Evolutionary conservation across 2,888 invertebrate species (phyloP).

Genomic region (Tethea ocularis): DNA sequence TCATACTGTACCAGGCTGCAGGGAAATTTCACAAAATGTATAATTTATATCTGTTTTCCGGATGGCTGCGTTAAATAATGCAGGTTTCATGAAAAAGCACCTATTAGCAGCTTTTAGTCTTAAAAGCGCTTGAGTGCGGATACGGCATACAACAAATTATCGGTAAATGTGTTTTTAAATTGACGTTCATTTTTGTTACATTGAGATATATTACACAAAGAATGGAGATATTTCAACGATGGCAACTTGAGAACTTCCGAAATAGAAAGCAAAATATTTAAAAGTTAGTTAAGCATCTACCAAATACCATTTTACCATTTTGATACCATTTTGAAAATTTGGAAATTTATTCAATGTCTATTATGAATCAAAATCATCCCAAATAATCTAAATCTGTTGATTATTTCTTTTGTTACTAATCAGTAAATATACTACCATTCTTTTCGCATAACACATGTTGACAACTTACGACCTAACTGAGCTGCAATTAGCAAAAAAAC

Average conservation of each 20-base stretch:
- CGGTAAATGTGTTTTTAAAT: constrained; percentile 26
- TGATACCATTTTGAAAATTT: no score
- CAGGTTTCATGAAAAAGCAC: constrained; percentile 43
- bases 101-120: constrained; percentile 50
- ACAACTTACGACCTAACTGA: no score
- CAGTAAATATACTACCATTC: no score
- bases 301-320: no score
- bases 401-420: no score
- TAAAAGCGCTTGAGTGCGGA: constrained; percentile 43
- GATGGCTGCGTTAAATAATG: constrained; percentile 58
- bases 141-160: constrained; percentile 12
- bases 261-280: neutral
- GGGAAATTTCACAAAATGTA: constrained; percentile 39
- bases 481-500: no score
- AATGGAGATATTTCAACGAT: neutral
- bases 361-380: no score
- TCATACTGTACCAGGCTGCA: constrained; percentile 3
- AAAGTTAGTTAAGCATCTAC: no score
- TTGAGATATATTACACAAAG: neutral
- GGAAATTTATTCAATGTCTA: no score
- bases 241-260: neutral
- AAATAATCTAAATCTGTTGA: no score
- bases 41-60: constrained; percentile 60
- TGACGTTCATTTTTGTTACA: constrained; percentile 21
- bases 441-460: no score